These are phyloP conservation scores for Tenualosa thibaudeaui DNA, from an alignment of 2,797 vertebrate species.

Conservation along the genomic window DNA sequence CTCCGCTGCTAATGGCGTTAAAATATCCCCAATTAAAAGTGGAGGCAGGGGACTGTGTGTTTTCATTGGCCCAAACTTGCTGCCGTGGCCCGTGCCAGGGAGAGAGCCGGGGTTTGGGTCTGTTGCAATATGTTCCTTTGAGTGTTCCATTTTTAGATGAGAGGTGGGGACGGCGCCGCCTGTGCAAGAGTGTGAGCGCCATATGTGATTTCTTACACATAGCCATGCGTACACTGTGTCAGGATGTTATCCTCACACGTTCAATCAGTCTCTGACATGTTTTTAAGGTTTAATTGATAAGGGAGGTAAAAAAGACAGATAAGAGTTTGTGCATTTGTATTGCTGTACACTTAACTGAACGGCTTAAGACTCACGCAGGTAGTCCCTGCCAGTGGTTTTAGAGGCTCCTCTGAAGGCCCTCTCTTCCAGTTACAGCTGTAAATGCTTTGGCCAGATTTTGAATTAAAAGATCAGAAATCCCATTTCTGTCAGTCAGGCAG, in stretches of 20 bases:
- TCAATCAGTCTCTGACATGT: conserved; percentile 31
- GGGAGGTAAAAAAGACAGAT: conserved; percentile 8
- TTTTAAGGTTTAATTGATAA: conserved; percentile 44
- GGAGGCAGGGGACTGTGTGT: conserved; percentile 57
- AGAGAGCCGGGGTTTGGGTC: conserved; percentile 47
- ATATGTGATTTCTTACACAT: conserved; percentile 46
- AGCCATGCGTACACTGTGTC: conserved; percentile 7
- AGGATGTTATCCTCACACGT: conserved; percentile 34
- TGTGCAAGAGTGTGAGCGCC: conserved; percentile 44
- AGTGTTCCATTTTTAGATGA: conserved; percentile 52
- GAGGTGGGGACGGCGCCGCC: conserved; percentile 38
- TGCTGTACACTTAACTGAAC: not conserved
- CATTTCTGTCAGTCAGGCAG: not conserved
- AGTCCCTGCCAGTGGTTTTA: not conserved
- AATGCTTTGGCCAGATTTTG: no score
- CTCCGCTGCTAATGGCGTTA: conserved; percentile 51
- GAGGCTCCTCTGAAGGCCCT: not conserved
- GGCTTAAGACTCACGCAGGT: not conserved
- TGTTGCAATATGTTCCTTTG: conserved; percentile 53
- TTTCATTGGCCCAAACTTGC: conserved; percentile 55
- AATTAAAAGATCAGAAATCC: not conserved
- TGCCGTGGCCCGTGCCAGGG: conserved; percentile 48
- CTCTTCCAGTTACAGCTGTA: not conserved
- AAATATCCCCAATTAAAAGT: conserved; percentile 60
- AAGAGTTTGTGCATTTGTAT: not conserved